phyloP scores from a whole-genome alignment of 2,888 invertebrate species.

The Conops quadrifasciatus region DNA sequence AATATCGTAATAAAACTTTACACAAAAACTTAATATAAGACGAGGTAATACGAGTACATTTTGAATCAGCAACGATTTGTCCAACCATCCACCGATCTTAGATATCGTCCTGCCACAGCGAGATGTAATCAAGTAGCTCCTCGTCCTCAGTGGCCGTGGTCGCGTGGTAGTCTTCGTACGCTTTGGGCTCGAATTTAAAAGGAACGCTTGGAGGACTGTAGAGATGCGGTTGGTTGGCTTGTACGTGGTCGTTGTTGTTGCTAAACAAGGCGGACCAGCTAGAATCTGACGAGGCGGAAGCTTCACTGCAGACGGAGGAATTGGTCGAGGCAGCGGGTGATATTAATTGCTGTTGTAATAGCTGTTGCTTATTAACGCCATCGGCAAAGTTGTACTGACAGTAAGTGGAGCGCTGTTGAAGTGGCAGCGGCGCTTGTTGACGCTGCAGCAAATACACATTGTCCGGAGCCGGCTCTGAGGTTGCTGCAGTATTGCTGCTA shows the following conservation, averaged over 20 bases:
- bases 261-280: conserved; percentile 35
- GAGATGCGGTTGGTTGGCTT: conserved; percentile 2
- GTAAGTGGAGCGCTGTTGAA: not conserved
- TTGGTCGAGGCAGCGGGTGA: conserved; percentile 50
- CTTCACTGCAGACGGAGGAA: conserved; percentile 47
- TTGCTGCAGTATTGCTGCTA: not conserved
- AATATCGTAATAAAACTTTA: conserved; percentile 1
- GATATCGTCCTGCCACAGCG: conserved; percentile 61
- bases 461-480: not conserved
- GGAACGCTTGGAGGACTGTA: conserved; percentile 12
- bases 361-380: conserved; percentile 38
- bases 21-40: conserved; percentile 32
- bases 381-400: conserved; percentile 38
- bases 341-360: conserved; percentile 46
- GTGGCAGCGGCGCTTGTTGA: conserved; percentile 29
- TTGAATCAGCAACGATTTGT: conserved; percentile 34
- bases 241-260: conserved; percentile 42
- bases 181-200: conserved; percentile 66
- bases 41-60: conserved; percentile 51
- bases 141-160: conserved; percentile 79
- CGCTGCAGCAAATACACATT: conserved; percentile 24
- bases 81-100: conserved; percentile 38
- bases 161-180: conserved; percentile 74
- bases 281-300: conserved; percentile 42
- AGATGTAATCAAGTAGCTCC: conserved; percentile 77